A percentile compares a stretch with the other conserved stretches of the same genome.
These are phyloP conservation scores for Helarctos malayanus DNA, from an alignment of 2,797 vertebrate genomes.

Conservation along the genomic window DNA sequence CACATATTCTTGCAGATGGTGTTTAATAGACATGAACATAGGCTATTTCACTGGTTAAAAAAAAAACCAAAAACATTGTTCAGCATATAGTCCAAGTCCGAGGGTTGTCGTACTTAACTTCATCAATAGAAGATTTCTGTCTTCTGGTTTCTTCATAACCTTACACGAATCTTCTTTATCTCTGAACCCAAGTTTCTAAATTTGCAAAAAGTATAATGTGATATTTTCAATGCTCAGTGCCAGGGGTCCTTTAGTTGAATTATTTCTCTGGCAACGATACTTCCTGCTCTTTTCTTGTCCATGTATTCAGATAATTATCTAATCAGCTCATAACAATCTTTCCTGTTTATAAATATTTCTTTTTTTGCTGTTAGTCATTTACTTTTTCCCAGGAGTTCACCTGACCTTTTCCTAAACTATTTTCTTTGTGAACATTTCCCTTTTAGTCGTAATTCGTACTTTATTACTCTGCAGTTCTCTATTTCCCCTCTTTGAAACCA, in stretches of 20 bases:
- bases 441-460: not conserved
- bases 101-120: not conserved
- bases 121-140: not conserved
- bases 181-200: not conserved
- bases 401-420: not conserved
- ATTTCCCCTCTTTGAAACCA: not conserved
- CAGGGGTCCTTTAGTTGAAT: not conserved
- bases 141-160: conserved; percentile 43
- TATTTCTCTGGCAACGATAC: not conserved
- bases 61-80: not conserved
- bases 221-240: not conserved
- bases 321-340: not conserved
- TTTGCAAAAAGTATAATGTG: not conserved
- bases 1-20: not conserved
- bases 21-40: not conserved
- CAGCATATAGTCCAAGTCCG: not conserved
- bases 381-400: not conserved
- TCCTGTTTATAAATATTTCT: not conserved
- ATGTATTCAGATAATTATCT: not conserved
- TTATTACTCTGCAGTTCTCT: not conserved
- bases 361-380: not conserved
- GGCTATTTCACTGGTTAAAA: not conserved
- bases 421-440: conserved; percentile 5
- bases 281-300: not conserved
- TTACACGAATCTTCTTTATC: not conserved